phyloP scores from a whole-genome alignment of 2,888 invertebrate species.

The Amphimallon solstitiale region DNA sequence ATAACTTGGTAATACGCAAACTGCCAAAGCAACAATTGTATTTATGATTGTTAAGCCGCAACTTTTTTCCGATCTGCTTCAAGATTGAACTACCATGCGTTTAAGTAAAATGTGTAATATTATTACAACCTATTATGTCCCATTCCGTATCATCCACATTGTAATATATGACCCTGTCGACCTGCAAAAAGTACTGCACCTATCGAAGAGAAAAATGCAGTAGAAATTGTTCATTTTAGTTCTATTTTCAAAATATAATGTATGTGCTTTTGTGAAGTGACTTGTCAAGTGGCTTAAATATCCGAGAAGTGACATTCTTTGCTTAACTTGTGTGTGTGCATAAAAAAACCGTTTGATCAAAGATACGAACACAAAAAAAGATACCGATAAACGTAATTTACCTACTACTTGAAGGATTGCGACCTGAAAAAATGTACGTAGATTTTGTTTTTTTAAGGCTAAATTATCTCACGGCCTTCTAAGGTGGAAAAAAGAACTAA shows the following conservation, averaged over 20 bases:
- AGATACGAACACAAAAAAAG: neutral
- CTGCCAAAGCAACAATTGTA: too few species aligned
- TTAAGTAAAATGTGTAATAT: too few species aligned
- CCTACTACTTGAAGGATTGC: conserved; percentile 20
- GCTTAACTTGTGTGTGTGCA: conserved; percentile 51
- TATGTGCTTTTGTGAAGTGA: conserved; percentile 58
- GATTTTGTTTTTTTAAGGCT: conserved; percentile 36
- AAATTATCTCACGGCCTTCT: conserved; percentile 12
- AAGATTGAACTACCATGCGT: too few species aligned
- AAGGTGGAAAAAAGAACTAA: conserved; percentile 28
- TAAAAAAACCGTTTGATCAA: neutral
- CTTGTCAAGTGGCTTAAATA: conserved; percentile 55
- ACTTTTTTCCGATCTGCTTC: too few species aligned
- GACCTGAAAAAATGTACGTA: conserved; percentile 54
- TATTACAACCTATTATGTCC: too few species aligned
- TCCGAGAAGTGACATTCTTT: conserved; percentile 55
- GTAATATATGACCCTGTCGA: too few species aligned
- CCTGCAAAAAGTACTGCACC: neutral
- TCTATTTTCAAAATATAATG: conserved; percentile 41
- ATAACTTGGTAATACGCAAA: too few species aligned
- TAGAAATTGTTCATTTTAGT: conserved; percentile 2
- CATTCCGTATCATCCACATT: too few species aligned
- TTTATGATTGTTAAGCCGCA: too few species aligned
- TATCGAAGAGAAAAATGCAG: conserved; percentile 1
- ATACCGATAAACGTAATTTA: neutral